These are phyloP conservation scores for Phasianus colchicus DNA, from an alignment of 2,113 vertebrate genomes.

Conservation along the genomic window DNA sequence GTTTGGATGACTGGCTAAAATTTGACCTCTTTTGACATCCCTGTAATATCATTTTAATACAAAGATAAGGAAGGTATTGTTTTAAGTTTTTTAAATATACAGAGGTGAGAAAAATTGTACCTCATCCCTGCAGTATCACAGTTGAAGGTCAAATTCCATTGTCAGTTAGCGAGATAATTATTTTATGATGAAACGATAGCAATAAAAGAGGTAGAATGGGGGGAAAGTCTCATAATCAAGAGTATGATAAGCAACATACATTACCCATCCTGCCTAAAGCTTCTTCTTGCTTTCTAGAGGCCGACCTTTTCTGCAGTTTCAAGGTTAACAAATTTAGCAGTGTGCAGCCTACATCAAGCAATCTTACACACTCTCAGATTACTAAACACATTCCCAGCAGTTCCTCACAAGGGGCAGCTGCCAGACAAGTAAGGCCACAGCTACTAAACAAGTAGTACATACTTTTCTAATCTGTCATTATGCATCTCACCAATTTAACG, in stretches of 20 bases:
- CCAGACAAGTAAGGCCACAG: background rate
- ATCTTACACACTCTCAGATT: constrained; percentile 60
- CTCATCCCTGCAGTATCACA: background rate
- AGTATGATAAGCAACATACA: background rate
- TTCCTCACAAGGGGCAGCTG: constrained; percentile 8
- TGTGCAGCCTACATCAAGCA: constrained; percentile 1
- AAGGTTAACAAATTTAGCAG: constrained; percentile 42
- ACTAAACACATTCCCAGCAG: constrained; percentile 14
- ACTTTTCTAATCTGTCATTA: background rate
- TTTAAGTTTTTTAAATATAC: background rate
- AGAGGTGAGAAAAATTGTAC: background rate
- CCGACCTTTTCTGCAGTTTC: constrained; percentile 48
- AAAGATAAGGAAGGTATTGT: background rate
- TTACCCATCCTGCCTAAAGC: background rate
- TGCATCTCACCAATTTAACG: background rate
- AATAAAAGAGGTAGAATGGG: background rate
- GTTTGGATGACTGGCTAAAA: background rate
- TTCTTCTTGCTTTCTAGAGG: background rate
- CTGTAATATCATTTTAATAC: background rate
- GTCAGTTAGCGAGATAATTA: background rate
- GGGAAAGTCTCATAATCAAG: fast-evolving
- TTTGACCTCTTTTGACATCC: background rate
- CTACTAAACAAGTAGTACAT: background rate
- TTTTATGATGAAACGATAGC: background rate
- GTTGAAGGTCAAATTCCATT: background rate